A percentile compares a stretch with the other conserved stretches of the same genome.
Conservation (phyloP, 1,140 invertebrate genomes). For the Panulirus ornatus region DNA sequence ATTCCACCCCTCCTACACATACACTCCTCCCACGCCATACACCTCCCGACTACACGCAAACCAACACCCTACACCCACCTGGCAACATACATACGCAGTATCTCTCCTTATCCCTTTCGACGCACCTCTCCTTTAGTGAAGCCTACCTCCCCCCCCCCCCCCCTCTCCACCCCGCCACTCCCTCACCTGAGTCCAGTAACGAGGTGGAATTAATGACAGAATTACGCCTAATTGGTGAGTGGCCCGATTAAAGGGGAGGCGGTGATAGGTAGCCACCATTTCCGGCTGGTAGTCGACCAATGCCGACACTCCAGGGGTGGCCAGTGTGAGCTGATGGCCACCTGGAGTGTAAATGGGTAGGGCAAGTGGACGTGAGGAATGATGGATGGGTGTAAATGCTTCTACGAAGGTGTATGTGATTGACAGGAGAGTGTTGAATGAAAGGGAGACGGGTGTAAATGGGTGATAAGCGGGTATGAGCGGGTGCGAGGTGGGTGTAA, state of each 20-base stretch:
- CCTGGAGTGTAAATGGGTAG: no score
- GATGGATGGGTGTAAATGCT: neutral
- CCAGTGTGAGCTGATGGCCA: no score
- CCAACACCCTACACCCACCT: neutral
- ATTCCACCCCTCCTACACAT: no score
- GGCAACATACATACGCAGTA: neutral
- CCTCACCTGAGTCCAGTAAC: conserved; percentile 58
- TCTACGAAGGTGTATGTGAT: no score
- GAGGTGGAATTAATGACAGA: conserved; percentile 68
- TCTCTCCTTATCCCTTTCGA: no score
- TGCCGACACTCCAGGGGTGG: neutral
- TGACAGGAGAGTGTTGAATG: no score
- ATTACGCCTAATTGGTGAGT: conserved; percentile 66
- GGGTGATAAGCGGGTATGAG: neutral
- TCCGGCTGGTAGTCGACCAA: no score
- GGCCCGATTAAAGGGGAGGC: conserved; percentile 56
- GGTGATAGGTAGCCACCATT: conserved; percentile 15
- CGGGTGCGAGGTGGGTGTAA: neutral
- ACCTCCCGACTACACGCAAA: no score
- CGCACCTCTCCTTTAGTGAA: no score
- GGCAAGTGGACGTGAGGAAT: no score
- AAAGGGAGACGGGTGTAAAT: neutral
- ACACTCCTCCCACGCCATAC: neutral
- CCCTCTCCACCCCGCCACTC: neutral
- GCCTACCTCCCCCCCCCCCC: neutral